Conservation (phyloP, 2,797 vertebrate species). For the Protosalanx chinensis region DNA sequence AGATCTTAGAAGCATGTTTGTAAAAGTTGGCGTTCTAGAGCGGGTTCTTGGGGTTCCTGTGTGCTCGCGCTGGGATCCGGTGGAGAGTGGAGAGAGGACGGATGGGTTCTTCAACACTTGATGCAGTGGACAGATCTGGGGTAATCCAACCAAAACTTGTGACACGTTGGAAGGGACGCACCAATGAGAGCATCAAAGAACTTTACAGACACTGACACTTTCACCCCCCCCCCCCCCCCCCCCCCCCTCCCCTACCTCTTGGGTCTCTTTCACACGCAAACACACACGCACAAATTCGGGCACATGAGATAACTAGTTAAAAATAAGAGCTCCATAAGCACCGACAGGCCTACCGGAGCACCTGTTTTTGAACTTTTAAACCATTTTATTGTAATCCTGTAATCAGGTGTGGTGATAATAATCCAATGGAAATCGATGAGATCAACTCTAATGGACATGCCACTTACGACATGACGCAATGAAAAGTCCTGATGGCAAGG, state of each 20-base stretch:
- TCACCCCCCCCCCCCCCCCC: neutral
- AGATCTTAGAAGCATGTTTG: slow-evolving; percentile 16
- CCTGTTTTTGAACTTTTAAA: neutral
- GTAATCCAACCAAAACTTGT: slow-evolving; percentile 80
- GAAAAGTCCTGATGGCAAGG: neutral
- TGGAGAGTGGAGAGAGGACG: slow-evolving; percentile 37
- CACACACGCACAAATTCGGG: neutral
- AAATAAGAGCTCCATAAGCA: neutral
- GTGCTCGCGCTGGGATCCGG: slow-evolving; percentile 36
- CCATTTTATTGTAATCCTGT: no score
- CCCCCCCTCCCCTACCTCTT: no score
- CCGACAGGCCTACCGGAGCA: slow-evolving; percentile 9
- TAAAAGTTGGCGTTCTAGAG: neutral
- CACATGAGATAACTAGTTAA: neutral
- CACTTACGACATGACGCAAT: slow-evolving; percentile 1
- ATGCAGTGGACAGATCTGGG: slow-evolving; percentile 67
- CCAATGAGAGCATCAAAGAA: slow-evolving; percentile 73
- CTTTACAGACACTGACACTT: slow-evolving; percentile 43
- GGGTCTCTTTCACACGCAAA: neutral
- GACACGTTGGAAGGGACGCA: slow-evolving; percentile 75
- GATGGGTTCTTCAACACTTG: slow-evolving; percentile 54
- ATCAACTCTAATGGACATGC: neutral
- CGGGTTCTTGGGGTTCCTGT: slow-evolving; percentile 26
- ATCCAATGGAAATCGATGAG: no score
- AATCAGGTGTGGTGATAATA: no score